Evolutionary conservation across 2,797 vertebrate genomes (phyloP), one percentile per base, ranked within the genome.

Genomic region (Bufotes viridis): DNA sequence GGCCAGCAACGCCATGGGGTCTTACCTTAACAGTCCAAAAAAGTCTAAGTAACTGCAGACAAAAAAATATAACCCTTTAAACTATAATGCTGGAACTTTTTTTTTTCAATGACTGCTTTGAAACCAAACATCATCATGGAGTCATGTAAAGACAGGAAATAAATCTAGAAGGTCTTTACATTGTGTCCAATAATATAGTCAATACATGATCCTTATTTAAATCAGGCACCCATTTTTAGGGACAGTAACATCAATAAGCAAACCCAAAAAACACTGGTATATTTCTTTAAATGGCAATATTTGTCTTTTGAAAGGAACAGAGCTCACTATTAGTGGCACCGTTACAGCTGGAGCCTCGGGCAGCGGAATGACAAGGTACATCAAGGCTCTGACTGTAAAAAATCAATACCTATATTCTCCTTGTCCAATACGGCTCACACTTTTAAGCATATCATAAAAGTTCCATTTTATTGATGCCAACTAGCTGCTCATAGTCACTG

Each of bases 381-480:
- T 13, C 49, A 76, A 49, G 51, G 51, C 53, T 15, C 74, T 15
- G 51, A 76, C 74, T 53, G 74, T 76, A 76, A 78, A 78, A 74
- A 78, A 78, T 78, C 74, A 78, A 78, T 78, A 78, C 34, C 2
- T 53, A 55, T 78, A 51, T 7, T 24, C 22, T n/a, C 55, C 51
- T 51, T 24, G 49, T 78, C 74, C n/a, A 14, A 55, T 78, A 55
- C 7, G 49, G 22, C 74, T 78, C 51, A 55, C 74, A 78, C 22
- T 78, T 78, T 78, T 78, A 78, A 78, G 13, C 49, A 24, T 78
- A 55, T 78, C 74, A 55, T 78, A 78, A 78, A 78, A 78, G 51
- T 55, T 55, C 51, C 0, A 69, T 69, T 55, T 51, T 53, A 67
- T 82, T 82, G 63, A 69, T 82, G 24, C 49, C 15, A 55, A 49